Evolutionary conservation across 2,888 invertebrate species (phyloP), one percentile per base, ranked within the genome.

Genomic region (Copidosoma aretas): DNA sequence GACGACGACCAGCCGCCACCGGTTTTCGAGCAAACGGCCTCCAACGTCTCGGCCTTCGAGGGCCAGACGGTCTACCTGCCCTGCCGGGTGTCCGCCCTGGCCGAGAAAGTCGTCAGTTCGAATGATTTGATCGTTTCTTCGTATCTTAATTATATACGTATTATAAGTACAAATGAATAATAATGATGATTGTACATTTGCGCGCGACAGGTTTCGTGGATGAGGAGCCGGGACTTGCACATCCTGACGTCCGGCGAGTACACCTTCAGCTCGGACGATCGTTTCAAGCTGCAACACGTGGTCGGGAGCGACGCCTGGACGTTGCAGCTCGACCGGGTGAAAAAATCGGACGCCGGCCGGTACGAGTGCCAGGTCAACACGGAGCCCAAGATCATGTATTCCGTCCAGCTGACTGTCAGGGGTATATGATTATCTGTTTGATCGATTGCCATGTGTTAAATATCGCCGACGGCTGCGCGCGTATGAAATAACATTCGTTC

Each of bases 341-440:
- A 87, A 70, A 79, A 84, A 63, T 77, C 85, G 24, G 91, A 91
- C 83, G 85, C 88, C 2, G 92, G 91, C 71, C 87, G 87, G 73
- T 91, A 91, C 84, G 91, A 91, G 85, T 91, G 91, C 78, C 91
- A 91, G 84, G 88, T 91, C 77, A 91, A 91, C 84, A 91, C 90
- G 1, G 91, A 91, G 78, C 91, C 91, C 51, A 91, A 91, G 82
- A 88, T 90, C 85, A 91, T 90, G 85, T 86, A 89, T 74, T 88
- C 89, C 76, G 88, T 90, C 77, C 87, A 87, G 77, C 87, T 91
- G 61, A 87, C 86, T 17, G 90, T 91, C 32, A 82, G 88, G 76
- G 90, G 91, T 91, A 77, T 81, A 10, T 25, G 3, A 5, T 10
- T 53, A 19, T 22, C 5, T 53, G 24, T 53, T 22, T 22, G 14